Evolutionary conservation across 2,888 invertebrate species (phyloP).

Genomic region (Zygothrica quintamaculata): DNA sequence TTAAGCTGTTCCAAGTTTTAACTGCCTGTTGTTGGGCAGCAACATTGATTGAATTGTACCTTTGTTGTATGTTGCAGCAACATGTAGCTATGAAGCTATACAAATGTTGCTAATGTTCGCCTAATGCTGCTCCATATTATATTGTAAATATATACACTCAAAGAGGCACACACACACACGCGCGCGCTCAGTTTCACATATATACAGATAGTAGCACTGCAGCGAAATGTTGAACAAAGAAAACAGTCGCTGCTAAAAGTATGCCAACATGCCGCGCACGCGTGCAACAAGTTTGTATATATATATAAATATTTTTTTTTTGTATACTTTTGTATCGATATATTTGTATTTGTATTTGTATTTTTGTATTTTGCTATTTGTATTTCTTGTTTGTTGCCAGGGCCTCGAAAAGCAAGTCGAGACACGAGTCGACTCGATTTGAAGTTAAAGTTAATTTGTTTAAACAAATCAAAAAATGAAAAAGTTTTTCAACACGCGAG

Average conservation of each 20-base stretch:
- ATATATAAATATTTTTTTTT: too few species aligned
- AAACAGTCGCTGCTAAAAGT: conserved; percentile 68
- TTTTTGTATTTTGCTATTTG: conserved; percentile 8
- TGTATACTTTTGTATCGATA: too few species aligned
- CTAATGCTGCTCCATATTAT: conserved; percentile 56
- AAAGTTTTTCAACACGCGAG: conserved; percentile 4
- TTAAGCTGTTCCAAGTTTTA: not conserved
- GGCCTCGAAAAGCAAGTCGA: conserved; percentile 14
- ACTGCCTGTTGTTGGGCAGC: conserved; percentile 5
- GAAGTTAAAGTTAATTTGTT: conserved; percentile 15
- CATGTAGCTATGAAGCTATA: conserved; percentile 44
- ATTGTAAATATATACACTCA: conserved; percentile 39
- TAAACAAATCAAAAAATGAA: not conserved
- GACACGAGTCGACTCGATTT: conserved; percentile 11
- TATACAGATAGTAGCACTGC: conserved; percentile 33
- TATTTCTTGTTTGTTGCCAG: conserved; percentile 20
- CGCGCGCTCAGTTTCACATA: conserved; percentile 8
- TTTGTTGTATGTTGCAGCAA: conserved; percentile 44
- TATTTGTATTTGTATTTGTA: conserved; percentile 2
- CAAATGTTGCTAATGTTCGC: conserved; percentile 38
- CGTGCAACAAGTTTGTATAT: conserved; percentile 60
- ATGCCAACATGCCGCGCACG: conserved; percentile 67
- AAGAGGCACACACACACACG: conserved; percentile 9
- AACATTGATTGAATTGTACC: conserved; percentile 36
- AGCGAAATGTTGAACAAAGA: conserved; percentile 64